These are phyloP conservation scores for Crenuchus spilurus DNA, from an alignment of 2,797 vertebrate species.

Conservation along the genomic window DNA sequence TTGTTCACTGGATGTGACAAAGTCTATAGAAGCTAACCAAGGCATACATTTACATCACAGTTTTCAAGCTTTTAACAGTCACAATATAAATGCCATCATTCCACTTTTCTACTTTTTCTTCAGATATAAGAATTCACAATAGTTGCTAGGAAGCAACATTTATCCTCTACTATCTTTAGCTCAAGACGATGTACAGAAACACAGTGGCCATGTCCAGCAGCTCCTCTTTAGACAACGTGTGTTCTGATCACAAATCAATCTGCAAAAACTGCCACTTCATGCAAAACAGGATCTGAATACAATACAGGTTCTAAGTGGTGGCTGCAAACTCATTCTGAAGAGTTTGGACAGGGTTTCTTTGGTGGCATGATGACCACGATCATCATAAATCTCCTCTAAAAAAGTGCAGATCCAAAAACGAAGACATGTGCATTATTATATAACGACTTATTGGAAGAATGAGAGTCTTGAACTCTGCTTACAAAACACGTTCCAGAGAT, in stretches of 20 bases:
- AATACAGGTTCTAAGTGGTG: background rate
- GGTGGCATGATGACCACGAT: constrained; percentile 25
- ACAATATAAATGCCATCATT: constrained; percentile 27
- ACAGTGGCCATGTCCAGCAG: background rate
- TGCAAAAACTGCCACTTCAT: background rate
- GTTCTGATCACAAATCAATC: background rate
- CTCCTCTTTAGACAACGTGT: background rate
- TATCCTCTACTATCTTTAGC: background rate
- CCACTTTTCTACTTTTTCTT: constrained; percentile 10
- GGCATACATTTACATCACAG: constrained; percentile 36
- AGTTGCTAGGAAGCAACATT: background rate
- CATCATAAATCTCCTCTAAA: constrained; percentile 35
- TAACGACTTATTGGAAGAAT: background rate
- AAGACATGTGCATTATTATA: constrained; percentile 17
- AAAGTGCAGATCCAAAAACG: constrained; percentile 40
- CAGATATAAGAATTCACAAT: constrained; percentile 1
- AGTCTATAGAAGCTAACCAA: background rate
- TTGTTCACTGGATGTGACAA: no score
- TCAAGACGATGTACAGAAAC: background rate
- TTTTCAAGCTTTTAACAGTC: constrained; percentile 52
- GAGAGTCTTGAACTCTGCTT: background rate
- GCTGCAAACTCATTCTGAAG: background rate
- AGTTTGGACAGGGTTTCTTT: constrained; percentile 21
- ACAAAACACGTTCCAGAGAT: background rate
- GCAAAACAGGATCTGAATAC: background rate